Evolutionary conservation across 2,797 vertebrate genomes (phyloP), one percentile per base, ranked within the genome.

Genomic region (Notolabrus celidotus): DNA sequence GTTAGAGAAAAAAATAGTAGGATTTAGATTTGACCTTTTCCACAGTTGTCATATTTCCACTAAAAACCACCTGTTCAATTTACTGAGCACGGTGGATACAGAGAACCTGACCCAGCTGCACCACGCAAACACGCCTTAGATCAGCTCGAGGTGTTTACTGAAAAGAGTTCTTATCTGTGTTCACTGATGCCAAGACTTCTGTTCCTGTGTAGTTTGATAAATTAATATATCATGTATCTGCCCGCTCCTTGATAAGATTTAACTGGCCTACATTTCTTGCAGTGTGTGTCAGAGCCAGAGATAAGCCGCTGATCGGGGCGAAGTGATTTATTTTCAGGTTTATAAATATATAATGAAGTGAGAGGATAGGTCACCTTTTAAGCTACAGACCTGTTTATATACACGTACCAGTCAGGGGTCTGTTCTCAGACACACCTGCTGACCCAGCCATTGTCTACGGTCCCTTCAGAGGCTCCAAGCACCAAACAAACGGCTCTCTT

Each of bases 371-470:
- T 67, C 53, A 19, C 23, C 9, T 63, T 75, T 63, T 52, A 43
- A 59, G 45, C 33, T 36, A 15, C 10, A 41, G 29, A 53, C 68
- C 64, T 69, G 72, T 85, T 83, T 68, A 45, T 46, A 8, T 61
- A 51, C 23, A 23, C 50, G 31, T 36, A 64, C 16, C 59, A 53
- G 67, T 71, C 27, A 54, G 68, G 60, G 38, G 45, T 76, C 7
- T 41, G 67, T 74, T 67, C 55, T 74, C 42, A 57, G 43, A 51
- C 58, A 65, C 60, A 74, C 60, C 77, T 81, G 53, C 42, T 70
- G 41, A 12, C 39, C 8, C 1, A 22, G 17, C 66, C 27, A 53
- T 75, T 79, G 80, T 77, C 55, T 39, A 0, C 38, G 53, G 36
- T 25, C 8, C 50, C 47, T 61, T 64, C 36, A 62, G 39, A 23